Evolutionary conservation across 2,113 vertebrate genomes (phyloP).

Genomic region (Grus americana): DNA sequence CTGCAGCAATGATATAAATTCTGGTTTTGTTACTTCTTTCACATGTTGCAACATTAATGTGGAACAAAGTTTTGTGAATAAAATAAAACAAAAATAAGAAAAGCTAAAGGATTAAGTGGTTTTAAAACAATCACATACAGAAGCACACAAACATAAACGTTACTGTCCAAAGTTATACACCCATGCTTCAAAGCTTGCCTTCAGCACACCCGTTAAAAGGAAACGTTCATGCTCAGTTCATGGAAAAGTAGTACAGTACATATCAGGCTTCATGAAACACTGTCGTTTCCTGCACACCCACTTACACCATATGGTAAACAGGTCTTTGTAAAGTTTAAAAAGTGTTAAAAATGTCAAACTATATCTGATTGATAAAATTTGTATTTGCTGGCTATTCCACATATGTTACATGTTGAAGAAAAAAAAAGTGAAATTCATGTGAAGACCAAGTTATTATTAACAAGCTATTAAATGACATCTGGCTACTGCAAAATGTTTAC

Average conservation of each 20-base stretch:
- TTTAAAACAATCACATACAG: not conserved
- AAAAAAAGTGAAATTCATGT: not conserved
- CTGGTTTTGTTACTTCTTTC: not conserved
- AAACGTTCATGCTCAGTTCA: not conserved
- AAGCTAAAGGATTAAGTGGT: not conserved
- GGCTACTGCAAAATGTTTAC: slow-evolving; percentile 48
- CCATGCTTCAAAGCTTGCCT: not conserved
- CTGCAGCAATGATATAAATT: not conserved
- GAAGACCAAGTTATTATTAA: slow-evolving; percentile 40
- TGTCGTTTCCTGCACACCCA: slow-evolving; percentile 31
- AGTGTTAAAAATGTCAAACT: slow-evolving; percentile 60
- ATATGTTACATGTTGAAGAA: slow-evolving; percentile 62
- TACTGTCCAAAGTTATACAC: not conserved
- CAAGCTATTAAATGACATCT: slow-evolving; percentile 69
- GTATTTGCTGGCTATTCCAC: slow-evolving; percentile 63
- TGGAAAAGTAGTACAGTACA: not conserved
- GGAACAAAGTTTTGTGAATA: not conserved
- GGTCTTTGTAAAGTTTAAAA: slow-evolving; percentile 28
- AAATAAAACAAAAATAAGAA: not conserved
- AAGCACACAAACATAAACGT: not conserved
- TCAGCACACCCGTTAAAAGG: not conserved
- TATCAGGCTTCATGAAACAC: slow-evolving; percentile 3
- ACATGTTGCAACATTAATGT: not conserved
- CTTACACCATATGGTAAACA: slow-evolving; percentile 68
- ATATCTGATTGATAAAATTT: slow-evolving; percentile 63